These are phyloP conservation scores for Danaus plexippus DNA, from an alignment of 1,140 invertebrate genomes.

Conservation along the genomic window DNA sequence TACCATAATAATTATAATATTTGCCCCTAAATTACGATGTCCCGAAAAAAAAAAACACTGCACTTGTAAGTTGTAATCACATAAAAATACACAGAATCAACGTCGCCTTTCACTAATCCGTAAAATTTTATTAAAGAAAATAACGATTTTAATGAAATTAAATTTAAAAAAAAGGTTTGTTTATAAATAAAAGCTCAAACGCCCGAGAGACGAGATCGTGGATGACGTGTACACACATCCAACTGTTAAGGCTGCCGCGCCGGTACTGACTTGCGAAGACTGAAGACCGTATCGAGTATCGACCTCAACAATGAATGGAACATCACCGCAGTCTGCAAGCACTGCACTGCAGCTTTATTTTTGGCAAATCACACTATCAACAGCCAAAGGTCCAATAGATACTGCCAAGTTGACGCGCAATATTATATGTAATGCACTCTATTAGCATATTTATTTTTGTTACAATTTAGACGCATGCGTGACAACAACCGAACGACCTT, in stretches of 20 bases:
- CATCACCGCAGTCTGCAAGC: constrained; percentile 61
- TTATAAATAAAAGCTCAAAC: constrained; percentile 50
- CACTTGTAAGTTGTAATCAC: no score
- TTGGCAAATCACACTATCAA: constrained; percentile 51
- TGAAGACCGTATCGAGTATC: constrained; percentile 56
- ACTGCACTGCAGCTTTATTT: constrained; percentile 69
- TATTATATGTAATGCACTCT: constrained; percentile 10
- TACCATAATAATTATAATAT: no score
- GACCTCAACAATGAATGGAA: constrained; percentile 60
- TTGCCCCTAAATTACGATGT: no score
- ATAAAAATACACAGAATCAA: no score
- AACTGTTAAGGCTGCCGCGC: constrained; percentile 39
- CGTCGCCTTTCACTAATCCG: no score
- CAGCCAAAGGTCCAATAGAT: constrained; percentile 22
- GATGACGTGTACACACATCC: constrained; percentile 25
- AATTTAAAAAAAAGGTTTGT: constrained; percentile 33
- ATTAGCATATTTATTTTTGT: constrained; percentile 15
- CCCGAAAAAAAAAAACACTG: no score
- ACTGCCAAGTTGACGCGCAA: constrained; percentile 39
- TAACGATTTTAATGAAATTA: background rate
- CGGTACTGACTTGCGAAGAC: constrained; percentile 26
- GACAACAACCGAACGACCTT: constrained; percentile 37
- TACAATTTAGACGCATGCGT: constrained; percentile 42
- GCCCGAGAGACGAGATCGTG: constrained; percentile 17
- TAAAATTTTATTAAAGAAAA: no score